Evolutionary conservation across 2,797 vertebrate genomes (phyloP).

Genomic region (Coccyzus lansbergi): DNA sequence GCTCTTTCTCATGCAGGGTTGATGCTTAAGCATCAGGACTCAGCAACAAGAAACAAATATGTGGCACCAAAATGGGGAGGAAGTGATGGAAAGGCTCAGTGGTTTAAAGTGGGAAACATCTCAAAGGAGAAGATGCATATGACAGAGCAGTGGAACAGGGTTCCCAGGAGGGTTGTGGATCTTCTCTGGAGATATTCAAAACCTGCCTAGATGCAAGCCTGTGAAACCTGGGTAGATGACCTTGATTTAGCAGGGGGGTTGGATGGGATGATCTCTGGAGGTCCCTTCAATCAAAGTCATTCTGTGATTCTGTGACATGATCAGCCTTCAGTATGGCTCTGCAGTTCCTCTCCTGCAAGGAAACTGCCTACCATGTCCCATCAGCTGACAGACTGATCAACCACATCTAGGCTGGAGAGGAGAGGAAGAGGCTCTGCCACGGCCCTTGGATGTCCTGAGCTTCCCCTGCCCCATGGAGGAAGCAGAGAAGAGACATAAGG

Average conservation of each 20-base stretch:
- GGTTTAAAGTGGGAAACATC: background rate
- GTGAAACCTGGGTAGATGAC: no score
- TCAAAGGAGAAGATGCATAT: background rate
- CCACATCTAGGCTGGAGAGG: background rate
- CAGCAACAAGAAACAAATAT: background rate
- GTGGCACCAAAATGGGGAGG: background rate
- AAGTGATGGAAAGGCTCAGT: background rate
- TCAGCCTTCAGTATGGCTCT: no score
- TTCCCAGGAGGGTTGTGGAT: no score
- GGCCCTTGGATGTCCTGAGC: background rate
- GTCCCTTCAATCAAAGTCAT: no score
- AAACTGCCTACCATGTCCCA: background rate
- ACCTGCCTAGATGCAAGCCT: no score
- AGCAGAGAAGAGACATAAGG: background rate
- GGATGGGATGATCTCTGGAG: no score
- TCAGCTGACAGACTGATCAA: background rate
- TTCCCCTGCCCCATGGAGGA: background rate
- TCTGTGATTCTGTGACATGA: no score
- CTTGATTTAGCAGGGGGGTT: no score
- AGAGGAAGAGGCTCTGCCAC: background rate
- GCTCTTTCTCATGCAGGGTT: background rate
- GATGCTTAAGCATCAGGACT: background rate
- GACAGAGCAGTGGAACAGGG: no score
- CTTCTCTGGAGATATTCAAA: no score
- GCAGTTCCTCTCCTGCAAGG: background rate